These are phyloP conservation scores for Mellilla xanthometata DNA, from an alignment of 2,888 invertebrate genomes.

Conservation along the genomic window DNA sequence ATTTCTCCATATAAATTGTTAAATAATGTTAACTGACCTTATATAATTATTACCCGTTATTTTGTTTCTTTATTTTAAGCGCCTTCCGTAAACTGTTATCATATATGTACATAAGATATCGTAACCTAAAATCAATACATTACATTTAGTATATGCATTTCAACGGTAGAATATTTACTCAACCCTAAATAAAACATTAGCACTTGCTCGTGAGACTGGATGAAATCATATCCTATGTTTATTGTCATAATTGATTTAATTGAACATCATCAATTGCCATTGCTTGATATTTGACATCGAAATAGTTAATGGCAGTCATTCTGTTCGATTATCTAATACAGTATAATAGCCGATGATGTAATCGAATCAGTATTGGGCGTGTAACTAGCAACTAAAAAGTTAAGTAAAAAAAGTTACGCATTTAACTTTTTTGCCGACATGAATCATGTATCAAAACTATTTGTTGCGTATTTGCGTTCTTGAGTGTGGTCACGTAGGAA, in stretches of 20 bases:
- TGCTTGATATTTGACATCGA: constrained; percentile 13
- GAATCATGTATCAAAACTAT: not conserved
- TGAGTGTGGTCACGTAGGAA: not conserved
- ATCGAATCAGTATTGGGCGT: too few relatives aligned
- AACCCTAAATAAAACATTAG: too few relatives aligned
- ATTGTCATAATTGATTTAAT: constrained; percentile 12
- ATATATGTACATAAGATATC: too few relatives aligned
- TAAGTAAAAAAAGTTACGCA: not conserved
- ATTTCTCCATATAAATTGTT: too few relatives aligned
- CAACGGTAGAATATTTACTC: too few relatives aligned
- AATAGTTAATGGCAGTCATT: constrained; percentile 7
- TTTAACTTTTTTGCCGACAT: not conserved
- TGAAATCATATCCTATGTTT: constrained; percentile 8
- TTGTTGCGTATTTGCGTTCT: not conserved
- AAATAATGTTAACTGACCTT: too few relatives aligned
- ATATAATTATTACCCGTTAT: too few relatives aligned
- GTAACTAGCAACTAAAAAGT: not conserved
- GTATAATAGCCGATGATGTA: constrained; percentile 1
- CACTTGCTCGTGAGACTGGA: not conserved
- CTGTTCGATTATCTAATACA: constrained; percentile 5
- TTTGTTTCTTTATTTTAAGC: too few relatives aligned
- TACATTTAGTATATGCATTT: too few relatives aligned
- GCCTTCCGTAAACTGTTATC: too few relatives aligned
- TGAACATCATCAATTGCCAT: constrained; percentile 8
- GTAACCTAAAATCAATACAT: too few relatives aligned